A percentile compares a stretch with the other conserved stretches of the same genome.
These are phyloP conservation scores for Bubo blakistoni DNA, from an alignment of 2,113 vertebrate genomes.

Conservation along the genomic window DNA sequence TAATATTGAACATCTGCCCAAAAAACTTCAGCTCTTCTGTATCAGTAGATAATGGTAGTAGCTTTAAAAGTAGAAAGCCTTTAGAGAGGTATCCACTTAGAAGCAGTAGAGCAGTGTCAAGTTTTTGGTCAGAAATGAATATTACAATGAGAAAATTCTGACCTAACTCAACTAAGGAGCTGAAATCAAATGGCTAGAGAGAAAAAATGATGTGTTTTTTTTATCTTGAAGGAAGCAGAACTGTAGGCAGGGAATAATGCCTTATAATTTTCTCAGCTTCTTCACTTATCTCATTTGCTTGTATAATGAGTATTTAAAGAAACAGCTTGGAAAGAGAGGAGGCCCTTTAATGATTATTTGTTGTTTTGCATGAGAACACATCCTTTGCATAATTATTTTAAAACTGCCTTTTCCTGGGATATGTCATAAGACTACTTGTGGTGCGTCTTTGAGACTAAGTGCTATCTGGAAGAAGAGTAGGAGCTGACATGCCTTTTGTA, in stretches of 20 bases:
- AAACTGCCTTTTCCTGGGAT: not conserved
- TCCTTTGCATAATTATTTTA: conserved; percentile 50
- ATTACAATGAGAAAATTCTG: not conserved
- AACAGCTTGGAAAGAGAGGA: not conserved
- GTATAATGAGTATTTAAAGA: conserved; percentile 21
- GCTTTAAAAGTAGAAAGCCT: not conserved
- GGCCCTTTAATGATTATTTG: conserved; percentile 25
- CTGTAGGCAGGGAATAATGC: not conserved
- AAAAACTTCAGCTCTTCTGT: not conserved
- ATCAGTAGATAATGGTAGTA: not conserved
- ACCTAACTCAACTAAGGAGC: not conserved
- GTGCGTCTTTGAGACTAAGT: not conserved
- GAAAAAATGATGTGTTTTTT: not conserved
- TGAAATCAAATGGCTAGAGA: not conserved
- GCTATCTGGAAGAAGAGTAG: not conserved
- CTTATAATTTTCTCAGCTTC: not conserved
- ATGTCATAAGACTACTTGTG: not conserved
- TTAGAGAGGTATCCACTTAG: not conserved
- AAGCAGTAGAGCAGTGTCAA: not conserved
- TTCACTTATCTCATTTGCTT: conserved; percentile 18
- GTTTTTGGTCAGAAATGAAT: not conserved
- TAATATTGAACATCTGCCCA: not conserved
- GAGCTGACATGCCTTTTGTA: not conserved
- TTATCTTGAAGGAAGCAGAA: not conserved
- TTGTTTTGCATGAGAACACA: conserved; percentile 2